These are phyloP conservation scores for Rhabdomys pumilio DNA, from an alignment of 2,797 vertebrate genomes.

Conservation along the genomic window DNA sequence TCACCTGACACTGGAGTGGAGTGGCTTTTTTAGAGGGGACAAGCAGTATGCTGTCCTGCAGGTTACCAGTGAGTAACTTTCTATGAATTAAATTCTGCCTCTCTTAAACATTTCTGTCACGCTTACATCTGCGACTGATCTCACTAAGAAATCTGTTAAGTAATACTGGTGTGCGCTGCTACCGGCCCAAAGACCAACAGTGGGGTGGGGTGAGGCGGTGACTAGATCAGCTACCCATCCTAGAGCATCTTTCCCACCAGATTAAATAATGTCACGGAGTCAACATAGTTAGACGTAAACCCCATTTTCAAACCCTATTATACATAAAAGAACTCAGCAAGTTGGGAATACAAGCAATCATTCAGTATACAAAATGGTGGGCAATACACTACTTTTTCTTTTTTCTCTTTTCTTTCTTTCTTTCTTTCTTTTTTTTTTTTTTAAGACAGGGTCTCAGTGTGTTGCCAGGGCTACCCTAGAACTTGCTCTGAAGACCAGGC, in stretches of 20 bases:
- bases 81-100: slow-evolving; percentile 74
- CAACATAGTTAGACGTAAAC: slow-evolving; percentile 39
- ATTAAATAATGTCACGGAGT: slow-evolving; percentile 69
- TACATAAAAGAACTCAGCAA: slow-evolving; percentile 20
- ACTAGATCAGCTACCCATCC: slow-evolving; percentile 65
- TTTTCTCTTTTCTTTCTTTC: too few species aligned
- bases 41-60: slow-evolving; percentile 4
- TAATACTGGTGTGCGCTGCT: slow-evolving; percentile 64
- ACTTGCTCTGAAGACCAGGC: neutral
- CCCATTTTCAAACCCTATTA: slow-evolving; percentile 54
- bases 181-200: slow-evolving; percentile 62
- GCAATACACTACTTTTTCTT: slow-evolving; percentile 37
- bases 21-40: slow-evolving; percentile 28
- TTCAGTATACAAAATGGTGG: slow-evolving; percentile 24
- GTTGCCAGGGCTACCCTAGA: neutral
- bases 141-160: slow-evolving; percentile 80
- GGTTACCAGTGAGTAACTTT: slow-evolving; percentile 64
- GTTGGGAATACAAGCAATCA: slow-evolving; percentile 20
- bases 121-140: slow-evolving; percentile 66
- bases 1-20: slow-evolving; percentile 16
- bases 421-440: neutral
- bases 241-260: slow-evolving; percentile 66
- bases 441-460: neutral
- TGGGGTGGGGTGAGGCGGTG: slow-evolving; percentile 66
- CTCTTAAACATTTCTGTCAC: slow-evolving; percentile 74